A percentile compares a stretch with the other conserved stretches of the same genome.
Evolutionary conservation across 2,113 vertebrate species (phyloP).

Genomic region (Bothrops jararaca): DNA sequence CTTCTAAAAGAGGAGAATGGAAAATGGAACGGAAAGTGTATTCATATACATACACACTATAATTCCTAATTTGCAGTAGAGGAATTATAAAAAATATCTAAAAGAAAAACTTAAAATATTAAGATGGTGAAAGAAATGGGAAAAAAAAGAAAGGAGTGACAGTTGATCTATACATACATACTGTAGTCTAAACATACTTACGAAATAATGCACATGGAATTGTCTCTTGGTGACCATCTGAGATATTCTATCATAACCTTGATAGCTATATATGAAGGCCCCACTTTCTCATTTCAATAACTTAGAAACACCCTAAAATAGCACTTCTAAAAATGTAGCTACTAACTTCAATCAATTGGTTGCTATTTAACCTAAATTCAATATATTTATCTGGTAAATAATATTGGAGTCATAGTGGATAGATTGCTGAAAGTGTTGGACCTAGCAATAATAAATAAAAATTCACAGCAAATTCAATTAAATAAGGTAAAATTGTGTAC

Average conservation of each 20-base stretch:
- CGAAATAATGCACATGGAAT: not conserved
- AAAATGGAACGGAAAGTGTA: not conserved
- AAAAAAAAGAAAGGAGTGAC: not conserved
- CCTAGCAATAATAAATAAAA: not conserved
- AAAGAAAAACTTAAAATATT: not conserved
- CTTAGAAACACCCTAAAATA: not conserved
- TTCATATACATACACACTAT: not conserved
- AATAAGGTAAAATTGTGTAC: not conserved
- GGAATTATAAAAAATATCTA: not conserved
- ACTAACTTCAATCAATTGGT: not conserved
- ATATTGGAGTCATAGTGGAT: not conserved
- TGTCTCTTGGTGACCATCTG: not conserved
- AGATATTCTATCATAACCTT: not conserved
- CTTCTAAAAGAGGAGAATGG: not conserved
- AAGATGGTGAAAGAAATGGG: not conserved
- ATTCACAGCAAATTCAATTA: not conserved
- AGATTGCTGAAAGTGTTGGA: not conserved
- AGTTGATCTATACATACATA: not conserved
- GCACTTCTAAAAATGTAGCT: not conserved
- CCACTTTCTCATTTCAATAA: not conserved
- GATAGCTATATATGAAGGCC: not conserved
- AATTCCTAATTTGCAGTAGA: not conserved
- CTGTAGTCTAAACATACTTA: not conserved
- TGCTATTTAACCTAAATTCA: not conserved
- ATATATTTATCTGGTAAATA: not conserved